Evolutionary conservation across 2,113 vertebrate genomes (phyloP).

Genomic region (Caranx ignobilis): DNA sequence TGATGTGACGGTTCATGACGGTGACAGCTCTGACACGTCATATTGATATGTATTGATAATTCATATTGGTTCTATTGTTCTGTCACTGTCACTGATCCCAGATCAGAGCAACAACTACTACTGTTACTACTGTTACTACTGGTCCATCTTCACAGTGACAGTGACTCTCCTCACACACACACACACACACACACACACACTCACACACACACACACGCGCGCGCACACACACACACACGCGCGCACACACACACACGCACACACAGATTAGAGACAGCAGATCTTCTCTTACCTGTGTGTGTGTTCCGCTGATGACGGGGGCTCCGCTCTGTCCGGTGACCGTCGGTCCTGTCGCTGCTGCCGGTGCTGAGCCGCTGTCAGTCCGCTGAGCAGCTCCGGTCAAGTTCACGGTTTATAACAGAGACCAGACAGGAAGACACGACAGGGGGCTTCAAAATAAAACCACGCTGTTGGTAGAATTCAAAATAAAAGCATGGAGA

Average conservation of each 20-base stretch:
- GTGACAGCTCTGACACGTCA: too few relatives aligned
- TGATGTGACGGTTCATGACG: too few relatives aligned
- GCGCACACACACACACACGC: background rate
- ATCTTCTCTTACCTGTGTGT: background rate
- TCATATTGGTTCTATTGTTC: too few relatives aligned
- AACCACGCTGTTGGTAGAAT: accelerated
- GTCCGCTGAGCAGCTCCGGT: background rate
- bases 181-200: too few relatives aligned
- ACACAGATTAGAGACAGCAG: background rate
- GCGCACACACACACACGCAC: background rate
- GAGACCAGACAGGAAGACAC: background rate
- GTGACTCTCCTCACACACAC: too few relatives aligned
- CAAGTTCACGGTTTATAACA: background rate
- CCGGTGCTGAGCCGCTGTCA: background rate
- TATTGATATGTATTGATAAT: too few relatives aligned
- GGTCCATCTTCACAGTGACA: too few relatives aligned
- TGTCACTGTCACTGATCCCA: too few relatives aligned
- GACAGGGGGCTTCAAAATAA: conserved; percentile 34
- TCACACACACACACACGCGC: background rate
- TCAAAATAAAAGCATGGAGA: background rate
- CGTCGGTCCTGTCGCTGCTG: background rate
- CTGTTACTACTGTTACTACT: too few relatives aligned
- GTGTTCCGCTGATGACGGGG: conserved; percentile 5
- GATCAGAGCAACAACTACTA: too few relatives aligned
- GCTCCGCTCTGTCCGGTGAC: background rate